A percentile compares a stretch with the other conserved stretches of the same genome.
Conservation (phyloP, 1,140 invertebrate genomes). For the Aradophagus sp. region DNA sequence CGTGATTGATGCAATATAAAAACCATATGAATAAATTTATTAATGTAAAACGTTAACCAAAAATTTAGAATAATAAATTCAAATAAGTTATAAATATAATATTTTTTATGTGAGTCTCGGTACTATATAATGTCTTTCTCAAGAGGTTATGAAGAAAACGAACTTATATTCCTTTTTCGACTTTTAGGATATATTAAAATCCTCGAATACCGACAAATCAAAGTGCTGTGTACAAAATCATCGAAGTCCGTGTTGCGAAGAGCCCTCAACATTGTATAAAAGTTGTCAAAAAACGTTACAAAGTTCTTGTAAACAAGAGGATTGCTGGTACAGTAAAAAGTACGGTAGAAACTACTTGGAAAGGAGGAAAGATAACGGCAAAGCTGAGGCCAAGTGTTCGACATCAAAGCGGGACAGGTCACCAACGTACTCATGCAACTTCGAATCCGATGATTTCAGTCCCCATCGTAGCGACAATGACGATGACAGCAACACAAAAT, state of each 20-base stretch:
- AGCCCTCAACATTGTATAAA: slow-evolving; percentile 7
- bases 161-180: too few species aligned
- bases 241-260: slow-evolving; percentile 26
- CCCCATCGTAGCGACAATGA: slow-evolving; percentile 12
- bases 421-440: slow-evolving; percentile 20
- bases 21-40: too few species aligned
- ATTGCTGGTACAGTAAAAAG: slow-evolving; percentile 45
- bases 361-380: slow-evolving; percentile 13
- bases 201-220: slow-evolving; percentile 11
- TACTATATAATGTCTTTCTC: too few species aligned
- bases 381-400: slow-evolving; percentile 11
- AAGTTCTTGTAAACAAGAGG: slow-evolving; percentile 39
- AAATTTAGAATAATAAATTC: too few species aligned
- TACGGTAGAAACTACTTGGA: slow-evolving; percentile 23
- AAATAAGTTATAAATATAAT: too few species aligned
- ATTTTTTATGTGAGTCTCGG: too few species aligned
- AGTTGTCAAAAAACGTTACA: slow-evolving; percentile 19
- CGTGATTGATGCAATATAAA: too few species aligned
- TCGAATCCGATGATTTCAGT: slow-evolving; percentile 33
- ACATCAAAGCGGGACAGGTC: slow-evolving; percentile 15
- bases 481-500: slow-evolving; percentile 25
- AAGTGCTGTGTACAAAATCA: slow-evolving; percentile 13
- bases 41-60: too few species aligned
- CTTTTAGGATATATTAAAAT: slow-evolving; percentile 33
- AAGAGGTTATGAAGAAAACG: too few species aligned